Evolutionary conservation across 2,797 vertebrate genomes (phyloP).

Genomic region (Columba guinea): DNA sequence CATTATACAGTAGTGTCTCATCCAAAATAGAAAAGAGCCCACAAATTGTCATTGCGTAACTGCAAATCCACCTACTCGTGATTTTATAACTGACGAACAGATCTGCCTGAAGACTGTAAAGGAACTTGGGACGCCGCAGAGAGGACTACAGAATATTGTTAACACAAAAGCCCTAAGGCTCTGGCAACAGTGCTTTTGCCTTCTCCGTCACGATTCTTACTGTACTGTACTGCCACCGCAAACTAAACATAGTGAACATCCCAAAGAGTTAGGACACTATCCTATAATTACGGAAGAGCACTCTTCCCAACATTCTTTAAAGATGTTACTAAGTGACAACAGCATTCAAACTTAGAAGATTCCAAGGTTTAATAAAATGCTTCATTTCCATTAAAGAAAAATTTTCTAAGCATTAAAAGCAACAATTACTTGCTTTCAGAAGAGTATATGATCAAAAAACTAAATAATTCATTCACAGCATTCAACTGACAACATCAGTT

Average conservation of each 20-base stretch:
- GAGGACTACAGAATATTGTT: neutral
- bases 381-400: neutral
- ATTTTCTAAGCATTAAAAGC: neutral
- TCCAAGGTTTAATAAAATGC: neutral
- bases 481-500: neutral
- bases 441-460: neutral
- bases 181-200: neutral
- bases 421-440: neutral
- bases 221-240: too few species aligned
- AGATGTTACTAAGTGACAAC: neutral
- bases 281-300: neutral
- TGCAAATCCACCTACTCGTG: neutral
- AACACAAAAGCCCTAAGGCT: neutral
- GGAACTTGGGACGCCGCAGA: neutral
- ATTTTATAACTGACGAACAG: neutral
- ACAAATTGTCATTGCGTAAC: neutral
- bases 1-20: neutral
- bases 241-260: neutral
- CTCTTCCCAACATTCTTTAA: neutral
- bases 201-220: rapidly evolving
- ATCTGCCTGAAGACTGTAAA: neutral
- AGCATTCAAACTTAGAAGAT: neutral
- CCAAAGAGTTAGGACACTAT: neutral
- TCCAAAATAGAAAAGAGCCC: neutral
- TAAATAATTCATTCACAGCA: neutral